Conservation (phyloP, 2,888 invertebrate species). For the Apoda limacodes region DNA sequence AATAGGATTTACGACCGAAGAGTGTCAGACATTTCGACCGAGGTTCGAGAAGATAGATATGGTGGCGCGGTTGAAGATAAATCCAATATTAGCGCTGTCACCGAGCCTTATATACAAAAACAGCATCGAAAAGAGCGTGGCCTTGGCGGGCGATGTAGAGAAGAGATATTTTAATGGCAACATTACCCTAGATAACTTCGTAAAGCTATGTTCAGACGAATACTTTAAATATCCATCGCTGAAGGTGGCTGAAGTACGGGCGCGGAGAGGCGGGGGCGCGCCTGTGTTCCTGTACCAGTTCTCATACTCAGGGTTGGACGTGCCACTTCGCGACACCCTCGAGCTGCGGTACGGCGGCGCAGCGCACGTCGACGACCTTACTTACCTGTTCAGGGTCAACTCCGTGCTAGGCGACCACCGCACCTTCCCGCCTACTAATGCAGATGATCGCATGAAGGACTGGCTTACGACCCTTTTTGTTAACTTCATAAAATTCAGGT, state of each 20-base stretch:
- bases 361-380: constrained; percentile 52
- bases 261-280: constrained; percentile 16
- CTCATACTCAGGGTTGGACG: constrained; percentile 44
- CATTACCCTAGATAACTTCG: constrained; percentile 15
- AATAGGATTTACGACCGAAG: constrained; percentile 21
- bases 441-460: constrained; percentile 21
- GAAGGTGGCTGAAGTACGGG: constrained; percentile 16
- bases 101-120: constrained; percentile 9
- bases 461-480: constrained; percentile 20
- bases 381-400: constrained; percentile 36
- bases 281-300: constrained; percentile 54
- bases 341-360: constrained; percentile 31
- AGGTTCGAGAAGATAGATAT: constrained; percentile 12
- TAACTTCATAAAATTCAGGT: constrained; percentile 24
- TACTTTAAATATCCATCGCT: constrained; percentile 21
- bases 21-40: constrained; percentile 16
- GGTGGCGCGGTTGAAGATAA: constrained; percentile 6
- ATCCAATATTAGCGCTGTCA: constrained; percentile 15
- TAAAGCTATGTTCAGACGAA: constrained; percentile 15
- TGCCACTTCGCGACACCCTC: constrained; percentile 34
- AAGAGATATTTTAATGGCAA: constrained; percentile 18
- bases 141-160: constrained; percentile 6
- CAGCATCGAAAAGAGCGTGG: constrained; percentile 3
- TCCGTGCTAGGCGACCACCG: constrained; percentile 1
- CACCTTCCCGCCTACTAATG: constrained; percentile 22